These are phyloP conservation scores for Merops nubicus DNA, from an alignment of 2,113 vertebrate species.

Conservation along the genomic window DNA sequence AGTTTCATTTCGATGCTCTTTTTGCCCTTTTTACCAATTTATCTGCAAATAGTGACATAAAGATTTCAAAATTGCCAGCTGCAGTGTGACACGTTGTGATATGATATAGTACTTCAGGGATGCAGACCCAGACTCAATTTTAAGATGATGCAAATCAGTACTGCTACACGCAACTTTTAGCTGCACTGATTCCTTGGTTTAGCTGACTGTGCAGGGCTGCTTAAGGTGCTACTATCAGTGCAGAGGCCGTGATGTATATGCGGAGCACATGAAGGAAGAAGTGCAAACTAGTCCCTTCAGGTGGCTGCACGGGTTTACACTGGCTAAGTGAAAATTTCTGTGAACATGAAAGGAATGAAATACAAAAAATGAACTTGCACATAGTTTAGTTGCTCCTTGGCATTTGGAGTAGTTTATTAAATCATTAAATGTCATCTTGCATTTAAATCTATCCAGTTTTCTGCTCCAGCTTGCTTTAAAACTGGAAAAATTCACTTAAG, in stretches of 20 bases:
- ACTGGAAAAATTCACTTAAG: constrained; percentile 3
- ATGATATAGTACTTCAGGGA: background rate
- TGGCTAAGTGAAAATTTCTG: background rate
- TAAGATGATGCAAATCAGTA: background rate
- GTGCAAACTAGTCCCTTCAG: background rate
- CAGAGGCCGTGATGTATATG: background rate
- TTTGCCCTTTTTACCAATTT: background rate
- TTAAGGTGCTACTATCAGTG: background rate
- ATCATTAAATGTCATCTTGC: constrained; percentile 60
- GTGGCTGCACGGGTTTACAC: background rate
- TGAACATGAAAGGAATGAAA: too few species aligned
- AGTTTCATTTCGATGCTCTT: background rate
- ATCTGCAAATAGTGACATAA: background rate
- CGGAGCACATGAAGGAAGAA: background rate
- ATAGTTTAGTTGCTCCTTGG: constrained; percentile 4
- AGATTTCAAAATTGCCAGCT: background rate
- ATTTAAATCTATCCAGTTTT: constrained; percentile 52
- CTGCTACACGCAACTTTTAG: background rate
- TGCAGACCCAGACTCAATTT: background rate
- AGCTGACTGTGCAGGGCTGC: background rate
- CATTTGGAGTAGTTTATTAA: constrained; percentile 34
- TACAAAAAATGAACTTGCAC: background rate
- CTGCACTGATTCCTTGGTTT: background rate
- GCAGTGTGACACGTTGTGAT: background rate
- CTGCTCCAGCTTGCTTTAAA: constrained; percentile 59